Evolutionary conservation across 2,888 invertebrate genomes (phyloP).

Genomic region (Leucophenga maculata): DNA sequence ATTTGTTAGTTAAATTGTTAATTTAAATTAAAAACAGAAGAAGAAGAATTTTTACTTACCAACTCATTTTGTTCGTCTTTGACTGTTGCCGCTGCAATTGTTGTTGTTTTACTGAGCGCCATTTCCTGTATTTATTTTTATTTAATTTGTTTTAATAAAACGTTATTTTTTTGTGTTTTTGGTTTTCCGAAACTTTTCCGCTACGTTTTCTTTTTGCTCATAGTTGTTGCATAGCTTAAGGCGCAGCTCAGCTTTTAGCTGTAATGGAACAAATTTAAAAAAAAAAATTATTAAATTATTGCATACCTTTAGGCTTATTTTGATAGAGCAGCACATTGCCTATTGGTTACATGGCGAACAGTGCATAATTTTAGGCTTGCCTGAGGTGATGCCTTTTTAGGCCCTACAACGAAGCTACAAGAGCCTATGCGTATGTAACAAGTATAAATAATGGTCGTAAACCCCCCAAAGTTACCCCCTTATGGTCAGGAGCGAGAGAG

Average conservation of each 20-base stretch:
- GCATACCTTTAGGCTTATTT: slow-evolving; percentile 38
- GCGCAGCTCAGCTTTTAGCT: slow-evolving; percentile 26
- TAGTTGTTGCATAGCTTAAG: background rate
- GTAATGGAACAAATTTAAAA: too few relatives aligned
- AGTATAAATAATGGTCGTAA: too few relatives aligned
- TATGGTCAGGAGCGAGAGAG: too few relatives aligned
- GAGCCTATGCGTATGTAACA: too few relatives aligned
- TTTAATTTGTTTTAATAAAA: background rate
- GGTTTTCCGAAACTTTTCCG: background rate
- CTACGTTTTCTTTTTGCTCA: slow-evolving; percentile 5
- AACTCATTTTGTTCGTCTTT: slow-evolving; percentile 59
- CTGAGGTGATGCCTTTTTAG: too few relatives aligned
- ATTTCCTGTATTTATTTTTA: slow-evolving; percentile 4
- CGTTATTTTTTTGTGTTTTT: background rate
- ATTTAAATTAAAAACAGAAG: background rate
- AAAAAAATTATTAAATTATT: slow-evolving; percentile 28
- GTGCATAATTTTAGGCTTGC: too few relatives aligned
- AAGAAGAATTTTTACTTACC: slow-evolving; percentile 44
- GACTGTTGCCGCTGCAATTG: slow-evolving; percentile 35
- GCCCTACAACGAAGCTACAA: too few relatives aligned
- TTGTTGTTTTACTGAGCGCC: slow-evolving; percentile 15
- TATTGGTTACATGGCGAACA: too few relatives aligned
- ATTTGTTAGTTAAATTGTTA: slow-evolving; percentile 18
- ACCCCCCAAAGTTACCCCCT: too few relatives aligned
- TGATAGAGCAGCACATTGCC: too few relatives aligned